Evolutionary conservation across 1,140 invertebrate species (phyloP).

Genomic region (Ceratoteleas bidentatus): DNA sequence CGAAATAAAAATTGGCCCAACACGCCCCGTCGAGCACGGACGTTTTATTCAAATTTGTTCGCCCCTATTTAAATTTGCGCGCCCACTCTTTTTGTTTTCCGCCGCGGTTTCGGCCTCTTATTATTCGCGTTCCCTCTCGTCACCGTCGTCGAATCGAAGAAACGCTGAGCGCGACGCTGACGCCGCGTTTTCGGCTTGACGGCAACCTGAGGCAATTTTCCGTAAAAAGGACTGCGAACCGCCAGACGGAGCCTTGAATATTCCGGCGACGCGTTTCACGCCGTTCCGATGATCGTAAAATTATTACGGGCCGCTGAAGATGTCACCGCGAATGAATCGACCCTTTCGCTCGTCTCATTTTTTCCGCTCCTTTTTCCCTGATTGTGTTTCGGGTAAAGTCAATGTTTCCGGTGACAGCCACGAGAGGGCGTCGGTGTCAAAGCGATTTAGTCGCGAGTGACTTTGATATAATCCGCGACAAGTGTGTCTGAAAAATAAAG

Average conservation of each 20-base stretch:
- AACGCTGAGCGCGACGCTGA: constrained; percentile 56
- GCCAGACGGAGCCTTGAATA: constrained; percentile 43
- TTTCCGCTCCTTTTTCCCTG: constrained; percentile 8
- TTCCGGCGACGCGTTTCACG: constrained; percentile 34
- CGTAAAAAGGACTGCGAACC: constrained; percentile 47
- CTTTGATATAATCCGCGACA: constrained; percentile 14
- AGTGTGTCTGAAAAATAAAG: constrained; percentile 16
- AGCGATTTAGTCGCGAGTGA: constrained; percentile 9
- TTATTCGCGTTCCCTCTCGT: constrained; percentile 39
- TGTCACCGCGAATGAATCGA: constrained; percentile 32
- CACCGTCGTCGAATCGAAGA: constrained; percentile 36
- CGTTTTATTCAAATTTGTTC: constrained; percentile 12
- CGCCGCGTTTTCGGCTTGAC: constrained; percentile 45
- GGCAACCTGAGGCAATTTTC: constrained; percentile 51
- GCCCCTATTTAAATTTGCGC: constrained; percentile 6
- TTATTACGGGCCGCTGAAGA: constrained; percentile 39
- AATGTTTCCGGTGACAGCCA: constrained; percentile 34
- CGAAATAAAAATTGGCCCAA: neutral
- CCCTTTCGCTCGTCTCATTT: constrained; percentile 1
- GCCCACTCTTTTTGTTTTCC: constrained; percentile 19
- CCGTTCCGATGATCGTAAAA: constrained; percentile 53
- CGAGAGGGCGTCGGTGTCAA: constrained; percentile 9
- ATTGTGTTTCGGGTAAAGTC: constrained; percentile 32
- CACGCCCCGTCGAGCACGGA: neutral
- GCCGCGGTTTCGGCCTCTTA: constrained; percentile 24